Conservation (phyloP, 2,113 vertebrate genomes). For the Alectura lathami region DNA sequence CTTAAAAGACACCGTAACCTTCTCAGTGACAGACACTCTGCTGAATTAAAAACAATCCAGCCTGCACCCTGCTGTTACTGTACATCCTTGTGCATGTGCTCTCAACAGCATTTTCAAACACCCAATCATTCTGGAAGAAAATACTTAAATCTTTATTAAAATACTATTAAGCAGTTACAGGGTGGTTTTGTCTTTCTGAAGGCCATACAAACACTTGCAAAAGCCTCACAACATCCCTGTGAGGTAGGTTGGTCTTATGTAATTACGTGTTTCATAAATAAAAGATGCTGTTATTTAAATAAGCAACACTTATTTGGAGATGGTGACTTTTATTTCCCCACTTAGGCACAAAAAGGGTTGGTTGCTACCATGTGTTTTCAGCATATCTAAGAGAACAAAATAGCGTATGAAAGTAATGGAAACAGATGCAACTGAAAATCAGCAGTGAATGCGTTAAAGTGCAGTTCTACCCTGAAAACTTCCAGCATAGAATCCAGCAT, state of each 20-base stretch:
- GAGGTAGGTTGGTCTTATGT: slow-evolving; percentile 12
- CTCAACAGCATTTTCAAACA: not conserved
- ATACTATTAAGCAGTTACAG: not conserved
- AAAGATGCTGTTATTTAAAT: not conserved
- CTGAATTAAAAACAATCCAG: not conserved
- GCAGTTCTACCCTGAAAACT: not conserved
- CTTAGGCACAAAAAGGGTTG: not conserved
- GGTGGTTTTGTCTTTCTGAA: not conserved
- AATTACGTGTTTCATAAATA: not conserved
- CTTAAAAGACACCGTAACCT: not conserved
- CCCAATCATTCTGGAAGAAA: not conserved
- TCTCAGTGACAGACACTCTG: not conserved
- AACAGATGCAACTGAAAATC: not conserved
- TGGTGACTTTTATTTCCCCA: not conserved
- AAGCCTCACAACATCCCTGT: slow-evolving; percentile 23
- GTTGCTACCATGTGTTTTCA: not conserved
- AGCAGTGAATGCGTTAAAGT: not conserved
- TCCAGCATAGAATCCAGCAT: not conserved
- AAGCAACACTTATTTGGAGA: not conserved
- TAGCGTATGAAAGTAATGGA: not conserved
- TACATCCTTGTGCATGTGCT: not conserved
- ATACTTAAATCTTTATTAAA: slow-evolving; percentile 32
- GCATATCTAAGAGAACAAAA: not conserved
- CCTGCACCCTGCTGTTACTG: not conserved
- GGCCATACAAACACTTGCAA: not conserved